A percentile compares a stretch with the other conserved stretches of the same genome.
phyloP scores from a whole-genome alignment of 2,113 vertebrate genomes.

The Telmatochromis bifrenatus region DNA sequence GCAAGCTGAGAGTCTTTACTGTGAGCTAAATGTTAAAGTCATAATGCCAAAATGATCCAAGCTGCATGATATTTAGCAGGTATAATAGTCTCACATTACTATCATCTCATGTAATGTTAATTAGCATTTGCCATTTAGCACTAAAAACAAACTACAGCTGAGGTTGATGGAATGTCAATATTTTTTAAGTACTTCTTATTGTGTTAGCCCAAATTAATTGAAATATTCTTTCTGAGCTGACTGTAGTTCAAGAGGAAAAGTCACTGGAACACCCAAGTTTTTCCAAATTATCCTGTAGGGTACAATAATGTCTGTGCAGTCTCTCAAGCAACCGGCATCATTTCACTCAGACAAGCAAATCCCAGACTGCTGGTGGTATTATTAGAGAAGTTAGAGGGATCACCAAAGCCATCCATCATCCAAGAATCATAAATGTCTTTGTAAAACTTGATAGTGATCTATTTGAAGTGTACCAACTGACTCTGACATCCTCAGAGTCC shows the following conservation, averaged over 20 bases:
- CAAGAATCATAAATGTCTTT: not conserved
- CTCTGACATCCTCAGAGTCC: not conserved
- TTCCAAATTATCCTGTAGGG: not conserved
- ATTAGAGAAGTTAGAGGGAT: not conserved
- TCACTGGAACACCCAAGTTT: not conserved
- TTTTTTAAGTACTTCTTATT: not conserved
- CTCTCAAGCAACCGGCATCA: not conserved
- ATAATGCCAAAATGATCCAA: not conserved
- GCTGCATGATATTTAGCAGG: not conserved
- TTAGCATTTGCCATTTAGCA: not conserved
- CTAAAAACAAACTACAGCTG: not conserved
- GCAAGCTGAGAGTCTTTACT: not conserved
- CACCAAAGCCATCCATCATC: not conserved
- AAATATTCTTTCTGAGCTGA: not conserved
- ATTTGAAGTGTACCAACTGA: not conserved
- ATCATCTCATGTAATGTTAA: not conserved
- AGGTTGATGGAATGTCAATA: not conserved
- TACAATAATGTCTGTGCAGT: not conserved
- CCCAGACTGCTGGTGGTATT: not conserved
- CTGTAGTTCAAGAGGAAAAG: not conserved
- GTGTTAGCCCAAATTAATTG: not conserved
- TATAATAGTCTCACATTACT: not conserved
- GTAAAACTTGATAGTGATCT: not conserved
- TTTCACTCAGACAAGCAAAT: not conserved
- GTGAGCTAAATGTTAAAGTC: not conserved